Evolutionary conservation across 2,113 vertebrate species (phyloP).

Genomic region (Rhinolophus ferrumequinum): DNA sequence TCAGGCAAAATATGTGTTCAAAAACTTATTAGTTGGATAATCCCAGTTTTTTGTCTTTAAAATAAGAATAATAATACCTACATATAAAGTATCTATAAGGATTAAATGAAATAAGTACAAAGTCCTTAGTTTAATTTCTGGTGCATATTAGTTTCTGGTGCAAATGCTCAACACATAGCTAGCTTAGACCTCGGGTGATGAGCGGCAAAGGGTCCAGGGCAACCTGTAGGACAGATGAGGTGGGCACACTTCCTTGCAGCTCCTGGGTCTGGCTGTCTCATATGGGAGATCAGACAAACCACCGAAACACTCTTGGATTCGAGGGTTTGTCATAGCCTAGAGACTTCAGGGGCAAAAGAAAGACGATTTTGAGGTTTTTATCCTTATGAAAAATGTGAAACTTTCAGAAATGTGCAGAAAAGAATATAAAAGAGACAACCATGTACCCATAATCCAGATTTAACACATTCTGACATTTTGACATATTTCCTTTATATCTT

Average conservation of each 20-base stretch:
- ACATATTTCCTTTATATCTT: background rate
- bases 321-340: background rate
- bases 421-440: background rate
- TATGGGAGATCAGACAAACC: background rate
- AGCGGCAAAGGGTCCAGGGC: background rate
- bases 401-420: background rate
- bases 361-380: background rate
- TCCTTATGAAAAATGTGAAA: background rate
- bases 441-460: background rate
- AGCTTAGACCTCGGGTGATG: background rate
- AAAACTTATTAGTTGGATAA: background rate
- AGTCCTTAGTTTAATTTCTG: background rate
- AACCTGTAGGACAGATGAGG: background rate
- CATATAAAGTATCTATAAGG: background rate
- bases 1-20: background rate
- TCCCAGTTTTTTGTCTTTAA: background rate
- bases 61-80: background rate
- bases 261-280: background rate
- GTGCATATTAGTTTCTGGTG: background rate
- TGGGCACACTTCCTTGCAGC: background rate
- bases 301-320: background rate
- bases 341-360: background rate
- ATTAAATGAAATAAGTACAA: background rate
- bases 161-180: background rate
- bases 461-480: background rate